Percentiles rank a stretch among this genome's conserved stretches.
phyloP scores from a whole-genome alignment of 1,140 invertebrate genomes.

The Coelopa frigida region DNA sequence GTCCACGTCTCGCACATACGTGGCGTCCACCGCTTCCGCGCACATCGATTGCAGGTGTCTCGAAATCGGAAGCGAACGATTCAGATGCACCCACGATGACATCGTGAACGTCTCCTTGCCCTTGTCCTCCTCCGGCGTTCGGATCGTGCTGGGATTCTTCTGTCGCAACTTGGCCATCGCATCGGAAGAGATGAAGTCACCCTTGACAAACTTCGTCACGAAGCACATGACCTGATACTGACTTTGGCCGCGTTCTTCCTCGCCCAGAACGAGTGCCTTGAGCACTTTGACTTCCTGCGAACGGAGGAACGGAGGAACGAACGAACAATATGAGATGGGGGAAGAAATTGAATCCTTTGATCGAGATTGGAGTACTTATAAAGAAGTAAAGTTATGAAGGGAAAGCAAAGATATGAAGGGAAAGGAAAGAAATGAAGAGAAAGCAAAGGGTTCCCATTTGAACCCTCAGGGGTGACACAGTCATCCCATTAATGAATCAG shows the following conservation, averaged over 20 bases:
- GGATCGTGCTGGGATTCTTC: constrained; percentile 75
- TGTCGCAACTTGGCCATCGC: constrained; percentile 96
- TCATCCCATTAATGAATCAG: too few relatives aligned
- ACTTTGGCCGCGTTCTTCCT: constrained; percentile 84
- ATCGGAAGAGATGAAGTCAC: constrained; percentile 91
- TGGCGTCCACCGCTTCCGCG: constrained; percentile 64
- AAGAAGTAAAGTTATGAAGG: too few relatives aligned
- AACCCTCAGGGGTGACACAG: too few relatives aligned
- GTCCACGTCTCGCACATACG: constrained; percentile 71
- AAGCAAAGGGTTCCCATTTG: too few relatives aligned
- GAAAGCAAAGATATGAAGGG: too few relatives aligned
- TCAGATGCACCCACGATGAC: constrained; percentile 68
- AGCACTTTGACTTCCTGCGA: constrained; percentile 84
- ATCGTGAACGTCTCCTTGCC: constrained; percentile 72
- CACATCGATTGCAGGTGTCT: constrained; percentile 68
- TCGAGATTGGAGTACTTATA: too few relatives aligned
- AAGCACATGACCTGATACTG: constrained; percentile 90
- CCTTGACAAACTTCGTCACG: constrained; percentile 79
- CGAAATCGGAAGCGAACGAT: constrained; percentile 62
- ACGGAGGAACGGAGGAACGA: not conserved
- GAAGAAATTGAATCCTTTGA: too few relatives aligned
- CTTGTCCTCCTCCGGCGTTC: constrained; percentile 82
- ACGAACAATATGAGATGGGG: too few relatives aligned
- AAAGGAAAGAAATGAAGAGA: too few relatives aligned
- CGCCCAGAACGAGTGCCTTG: constrained; percentile 85